Conservation (phyloP, 2,888 invertebrate species). For the Diabrotica balteata region DNA sequence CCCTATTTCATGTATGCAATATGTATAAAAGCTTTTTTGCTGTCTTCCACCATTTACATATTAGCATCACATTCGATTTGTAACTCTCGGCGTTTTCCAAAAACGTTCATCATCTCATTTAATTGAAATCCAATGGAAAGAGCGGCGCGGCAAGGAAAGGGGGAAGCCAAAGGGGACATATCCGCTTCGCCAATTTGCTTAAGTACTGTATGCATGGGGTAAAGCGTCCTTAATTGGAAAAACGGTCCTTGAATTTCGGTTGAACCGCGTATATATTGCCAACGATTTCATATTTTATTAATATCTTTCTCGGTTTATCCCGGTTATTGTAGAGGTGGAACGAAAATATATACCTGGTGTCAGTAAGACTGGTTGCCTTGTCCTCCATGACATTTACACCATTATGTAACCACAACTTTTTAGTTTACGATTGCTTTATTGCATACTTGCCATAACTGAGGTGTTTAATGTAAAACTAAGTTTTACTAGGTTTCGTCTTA, state of each 20-base stretch:
- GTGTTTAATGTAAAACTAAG: too few relatives aligned
- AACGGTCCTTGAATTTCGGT: conserved; percentile 52
- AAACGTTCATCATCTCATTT: conserved; percentile 47
- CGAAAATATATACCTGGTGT: too few relatives aligned
- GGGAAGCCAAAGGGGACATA: conserved; percentile 41
- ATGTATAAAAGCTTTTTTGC: conserved; percentile 17
- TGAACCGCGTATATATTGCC: conserved; percentile 29
- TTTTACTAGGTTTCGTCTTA: too few relatives aligned
- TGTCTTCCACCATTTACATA: conserved; percentile 7
- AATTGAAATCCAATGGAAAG: conserved; percentile 53
- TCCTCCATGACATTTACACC: too few relatives aligned
- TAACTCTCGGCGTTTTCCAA: conserved; percentile 21
- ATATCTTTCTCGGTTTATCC: conserved; percentile 3
- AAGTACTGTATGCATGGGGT: conserved; percentile 49
- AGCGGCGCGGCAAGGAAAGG: conserved; percentile 4
- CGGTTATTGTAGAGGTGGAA: background rate
- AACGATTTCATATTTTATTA: conserved; percentile 15
- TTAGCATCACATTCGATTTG: conserved; percentile 24
- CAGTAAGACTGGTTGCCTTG: too few relatives aligned
- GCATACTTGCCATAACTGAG: too few relatives aligned
- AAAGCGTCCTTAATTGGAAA: conserved; percentile 54
- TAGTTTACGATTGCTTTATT: too few relatives aligned
- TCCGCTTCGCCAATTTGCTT: conserved; percentile 55
- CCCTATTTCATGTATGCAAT: background rate
- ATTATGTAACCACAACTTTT: too few relatives aligned